phyloP scores from a whole-genome alignment of 1,140 invertebrate species.

The Pseudomyrmex pallidus region DNA sequence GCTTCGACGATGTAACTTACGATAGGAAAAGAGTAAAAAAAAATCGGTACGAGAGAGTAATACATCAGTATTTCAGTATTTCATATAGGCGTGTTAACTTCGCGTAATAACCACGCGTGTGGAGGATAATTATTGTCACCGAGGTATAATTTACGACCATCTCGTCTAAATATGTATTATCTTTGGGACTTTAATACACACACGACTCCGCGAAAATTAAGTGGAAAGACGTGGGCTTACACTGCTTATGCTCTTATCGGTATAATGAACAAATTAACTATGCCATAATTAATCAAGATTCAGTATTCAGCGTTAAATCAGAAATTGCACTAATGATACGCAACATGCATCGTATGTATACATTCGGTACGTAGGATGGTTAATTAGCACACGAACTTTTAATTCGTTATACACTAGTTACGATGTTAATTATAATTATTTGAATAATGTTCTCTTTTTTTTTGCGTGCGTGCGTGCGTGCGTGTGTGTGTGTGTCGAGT shows the following conservation, averaged over 20 bases:
- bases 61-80: too few species aligned
- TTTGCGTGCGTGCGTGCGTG: too few species aligned
- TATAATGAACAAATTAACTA: conserved; percentile 9
- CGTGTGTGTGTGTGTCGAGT: too few species aligned
- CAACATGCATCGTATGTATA: not conserved
- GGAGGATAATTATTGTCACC: not conserved
- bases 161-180: conserved; percentile 1
- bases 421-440: conserved; percentile 21
- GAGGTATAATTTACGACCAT: not conserved
- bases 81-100: too few species aligned
- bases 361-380: not conserved
- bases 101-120: not conserved
- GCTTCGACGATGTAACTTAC: not conserved
- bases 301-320: conserved; percentile 23
- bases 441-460: not conserved
- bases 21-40: too few species aligned
- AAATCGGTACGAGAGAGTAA: too few species aligned
- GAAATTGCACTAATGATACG: conserved; percentile 30
- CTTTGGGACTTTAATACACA: not conserved
- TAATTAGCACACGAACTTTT: conserved; percentile 31
- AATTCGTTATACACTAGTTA: conserved; percentile 30
- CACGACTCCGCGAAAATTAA: conserved; percentile 13
- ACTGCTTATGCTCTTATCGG: not conserved
- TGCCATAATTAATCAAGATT: conserved; percentile 13
- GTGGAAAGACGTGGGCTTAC: not conserved